Evolutionary conservation across 2,888 invertebrate genomes (phyloP).

Genomic region (Drosophila lacicola): DNA sequence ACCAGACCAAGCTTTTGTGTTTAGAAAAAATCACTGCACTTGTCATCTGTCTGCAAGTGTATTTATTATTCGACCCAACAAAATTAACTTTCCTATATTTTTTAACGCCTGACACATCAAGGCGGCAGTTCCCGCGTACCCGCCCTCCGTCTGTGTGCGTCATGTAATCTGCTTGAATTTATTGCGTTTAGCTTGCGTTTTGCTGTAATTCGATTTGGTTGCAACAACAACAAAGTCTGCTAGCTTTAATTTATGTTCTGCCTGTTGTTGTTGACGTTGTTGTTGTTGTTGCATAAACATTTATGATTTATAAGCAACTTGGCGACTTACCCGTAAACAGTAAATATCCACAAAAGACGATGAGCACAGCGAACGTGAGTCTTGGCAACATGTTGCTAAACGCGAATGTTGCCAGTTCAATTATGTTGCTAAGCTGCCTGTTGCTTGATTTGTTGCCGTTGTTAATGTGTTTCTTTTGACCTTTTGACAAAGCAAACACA

Average conservation of each 20-base stretch:
- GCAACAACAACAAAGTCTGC: conserved; percentile 21
- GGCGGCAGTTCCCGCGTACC: conserved; percentile 46
- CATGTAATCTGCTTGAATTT: conserved; percentile 76
- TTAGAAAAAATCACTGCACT: neutral
- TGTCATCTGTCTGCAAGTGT: neutral
- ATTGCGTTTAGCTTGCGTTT: conserved; percentile 63
- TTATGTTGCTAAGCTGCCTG: conserved; percentile 23
- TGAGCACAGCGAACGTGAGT: conserved; percentile 78
- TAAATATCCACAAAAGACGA: conserved; percentile 84
- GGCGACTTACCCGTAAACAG: conserved; percentile 84
- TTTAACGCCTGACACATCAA: conserved; percentile 65
- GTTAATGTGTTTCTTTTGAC: conserved; percentile 34
- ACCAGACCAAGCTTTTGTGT: too few relatives aligned
- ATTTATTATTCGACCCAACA: neutral
- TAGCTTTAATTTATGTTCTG: conserved; percentile 57
- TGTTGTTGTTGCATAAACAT: conserved; percentile 43
- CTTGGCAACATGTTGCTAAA: conserved; percentile 82
- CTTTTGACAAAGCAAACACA: conserved; percentile 30
- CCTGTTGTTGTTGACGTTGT: conserved; percentile 20
- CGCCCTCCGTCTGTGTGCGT: conserved; percentile 27
- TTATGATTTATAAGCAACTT: conserved; percentile 57
- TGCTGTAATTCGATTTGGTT: conserved; percentile 69
- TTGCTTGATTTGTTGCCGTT: conserved; percentile 19
- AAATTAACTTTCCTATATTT: neutral
- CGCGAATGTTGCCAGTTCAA: conserved; percentile 22